A percentile compares a stretch with the other conserved stretches of the same genome.
These are phyloP conservation scores for Pterocles gutturalis DNA, from an alignment of 2,113 vertebrate species.

Conservation along the genomic window DNA sequence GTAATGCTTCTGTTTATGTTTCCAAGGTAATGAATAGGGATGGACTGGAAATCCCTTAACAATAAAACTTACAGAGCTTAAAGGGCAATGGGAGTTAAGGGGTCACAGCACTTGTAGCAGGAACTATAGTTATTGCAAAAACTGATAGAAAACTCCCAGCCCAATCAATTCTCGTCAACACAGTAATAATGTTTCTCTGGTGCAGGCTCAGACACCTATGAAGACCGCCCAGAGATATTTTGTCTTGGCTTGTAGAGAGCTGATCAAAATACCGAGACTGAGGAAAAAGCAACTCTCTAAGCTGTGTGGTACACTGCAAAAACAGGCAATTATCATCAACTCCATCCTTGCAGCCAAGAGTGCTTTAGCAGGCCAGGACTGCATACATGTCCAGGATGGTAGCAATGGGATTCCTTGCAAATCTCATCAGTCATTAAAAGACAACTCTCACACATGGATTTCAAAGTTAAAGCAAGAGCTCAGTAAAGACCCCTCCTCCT, in stretches of 20 bases:
- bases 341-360: neutral
- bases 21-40: constrained; percentile 53
- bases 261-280: neutral
- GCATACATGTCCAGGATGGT: neutral
- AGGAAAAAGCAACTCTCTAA: neutral
- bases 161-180: neutral
- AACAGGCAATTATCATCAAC: neutral
- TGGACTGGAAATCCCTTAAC: constrained; percentile 45
- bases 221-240: neutral
- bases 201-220: neutral
- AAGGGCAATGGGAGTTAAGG: constrained; percentile 12
- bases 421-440: neutral
- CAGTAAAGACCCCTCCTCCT: neutral
- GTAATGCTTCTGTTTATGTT: constrained; percentile 60
- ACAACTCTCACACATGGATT: neutral
- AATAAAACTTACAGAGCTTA: constrained; percentile 3
- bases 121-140: constrained; percentile 18
- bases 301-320: neutral
- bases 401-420: neutral
- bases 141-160: neutral
- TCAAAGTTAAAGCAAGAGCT: neutral
- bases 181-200: neutral
- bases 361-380: neutral
- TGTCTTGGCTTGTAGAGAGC: neutral
- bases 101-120: neutral